Conservation (phyloP, 2,113 vertebrate species). For the Perca flavescens region DNA sequence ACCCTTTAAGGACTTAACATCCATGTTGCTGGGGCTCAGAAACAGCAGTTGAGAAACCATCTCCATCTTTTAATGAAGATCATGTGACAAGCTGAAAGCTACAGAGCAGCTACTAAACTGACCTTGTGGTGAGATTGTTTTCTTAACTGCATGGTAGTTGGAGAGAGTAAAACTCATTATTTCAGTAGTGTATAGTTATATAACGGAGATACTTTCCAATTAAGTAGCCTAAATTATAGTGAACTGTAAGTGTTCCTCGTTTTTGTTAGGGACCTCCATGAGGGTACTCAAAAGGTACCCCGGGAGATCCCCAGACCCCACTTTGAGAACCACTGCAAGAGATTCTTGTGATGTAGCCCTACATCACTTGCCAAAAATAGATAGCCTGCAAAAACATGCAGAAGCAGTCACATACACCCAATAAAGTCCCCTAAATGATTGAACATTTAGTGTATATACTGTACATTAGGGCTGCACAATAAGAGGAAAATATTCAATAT, state of each 20-base stretch:
- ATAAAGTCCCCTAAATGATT: constrained; percentile 33
- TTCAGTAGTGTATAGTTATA: neutral
- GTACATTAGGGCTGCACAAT: neutral
- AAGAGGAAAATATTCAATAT: too few species aligned
- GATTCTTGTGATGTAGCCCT: constrained; percentile 32
- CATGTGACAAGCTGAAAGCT: neutral
- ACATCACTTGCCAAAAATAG: constrained; percentile 27
- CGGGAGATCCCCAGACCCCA: neutral
- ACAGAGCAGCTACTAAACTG: neutral
- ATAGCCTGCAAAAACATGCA: constrained; percentile 31
- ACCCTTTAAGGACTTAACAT: neutral
- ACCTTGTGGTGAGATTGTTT: neutral
- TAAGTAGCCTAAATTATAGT: neutral
- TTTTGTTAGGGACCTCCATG: neutral
- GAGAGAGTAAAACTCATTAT: neutral
- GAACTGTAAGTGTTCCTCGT: neutral
- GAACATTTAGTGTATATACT: constrained; percentile 41
- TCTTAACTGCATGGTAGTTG: neutral
- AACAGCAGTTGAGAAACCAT: neutral
- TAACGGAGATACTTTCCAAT: neutral
- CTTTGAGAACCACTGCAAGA: constrained; percentile 28
- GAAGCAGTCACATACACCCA: constrained; percentile 38
- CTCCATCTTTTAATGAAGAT: neutral
- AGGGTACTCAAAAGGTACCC: neutral
- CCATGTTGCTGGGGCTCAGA: neutral